Base-by-base conservation (phyloP, 2,113 vertebrate species). In the human (Homo sapiens) region DNA sequence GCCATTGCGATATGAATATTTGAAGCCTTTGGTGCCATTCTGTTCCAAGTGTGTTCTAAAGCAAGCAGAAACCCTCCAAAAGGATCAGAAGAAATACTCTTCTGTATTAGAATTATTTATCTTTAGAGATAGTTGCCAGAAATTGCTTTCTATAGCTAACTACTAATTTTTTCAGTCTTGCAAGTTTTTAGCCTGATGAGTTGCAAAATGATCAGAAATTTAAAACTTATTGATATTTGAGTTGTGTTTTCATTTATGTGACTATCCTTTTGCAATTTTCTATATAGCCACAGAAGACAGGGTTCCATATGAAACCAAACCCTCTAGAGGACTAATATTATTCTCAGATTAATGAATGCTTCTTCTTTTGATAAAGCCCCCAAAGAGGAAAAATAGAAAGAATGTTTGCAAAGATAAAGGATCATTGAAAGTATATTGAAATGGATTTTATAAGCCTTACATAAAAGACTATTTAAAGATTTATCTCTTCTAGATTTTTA, bases 201-300 rank as follows among this genome's bases (percentile, higher is more conserved):
- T 43, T 84, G 55, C 35, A 95, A 93, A 90, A 82, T 88, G 23
- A 95, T 85, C 48, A 90, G 70, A 92, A 84, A 72, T 72, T 23
- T 78, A 45, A 76, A 94, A 94, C 43, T 92, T 88, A 80, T 59
- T 94, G 88, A 93, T 78, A 97, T 90, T 30, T 78, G 50, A 90
- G 27, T 95, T 87, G 52, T 88, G 72, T 40, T 95, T 97, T 97
- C 93, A 94, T 95, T 94, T 96, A 70, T 55, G 4, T 70, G n/a
- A 89, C 55, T 73, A 76, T 78, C 43, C 6, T 82, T 93, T 94
- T 94, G 76, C 27, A 93, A 79, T 76, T 84, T 95, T 27, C 8
- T 92, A 80, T 32, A 8, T 72, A 88, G 61, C 25, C 55, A 81
- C 30, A 72, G 61, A 84, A 94, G 48, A 2, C n/a, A 96, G 30